These are phyloP conservation scores for Orthochromis indermauri DNA, from an alignment of 2,113 vertebrate genomes.

Conservation along the genomic window DNA sequence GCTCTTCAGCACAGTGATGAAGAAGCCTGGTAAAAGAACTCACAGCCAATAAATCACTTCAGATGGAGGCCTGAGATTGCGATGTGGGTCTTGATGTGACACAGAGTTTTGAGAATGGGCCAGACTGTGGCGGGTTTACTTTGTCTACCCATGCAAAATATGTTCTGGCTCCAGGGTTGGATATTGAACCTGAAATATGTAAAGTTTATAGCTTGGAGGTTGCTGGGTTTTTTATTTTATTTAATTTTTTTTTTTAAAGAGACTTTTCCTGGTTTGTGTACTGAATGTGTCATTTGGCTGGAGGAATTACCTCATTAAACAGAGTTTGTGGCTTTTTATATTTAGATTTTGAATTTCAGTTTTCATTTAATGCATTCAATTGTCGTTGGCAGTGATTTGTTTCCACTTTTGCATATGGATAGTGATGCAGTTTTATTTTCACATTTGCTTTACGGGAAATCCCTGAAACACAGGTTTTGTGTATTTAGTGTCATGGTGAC, in stretches of 20 bases:
- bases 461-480: neutral
- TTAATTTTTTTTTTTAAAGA: neutral
- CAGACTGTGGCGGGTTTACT: constrained; percentile 33
- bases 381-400: neutral
- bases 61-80: constrained; percentile 14
- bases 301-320: neutral
- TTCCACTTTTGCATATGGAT: neutral
- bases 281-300: neutral
- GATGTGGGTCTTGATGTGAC: constrained; percentile 33
- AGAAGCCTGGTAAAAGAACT: constrained; percentile 25
- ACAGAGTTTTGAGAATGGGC: constrained; percentile 3
- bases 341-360: neutral
- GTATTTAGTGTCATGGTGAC: neutral
- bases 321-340: neutral
- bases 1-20: constrained; percentile 16
- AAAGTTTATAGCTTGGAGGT: constrained; percentile 10
- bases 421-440: neutral
- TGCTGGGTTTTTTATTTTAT: neutral
- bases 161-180: constrained; percentile 9
- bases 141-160: constrained; percentile 21
- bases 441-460: neutral
- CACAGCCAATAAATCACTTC: constrained; percentile 26
- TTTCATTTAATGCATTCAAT: neutral
- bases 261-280: neutral
- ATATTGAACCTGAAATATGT: constrained; percentile 33